Evolutionary conservation across 2,797 vertebrate species (phyloP), one percentile per base, ranked within the genome.

Genomic region (Cichlasoma orientale): DNA sequence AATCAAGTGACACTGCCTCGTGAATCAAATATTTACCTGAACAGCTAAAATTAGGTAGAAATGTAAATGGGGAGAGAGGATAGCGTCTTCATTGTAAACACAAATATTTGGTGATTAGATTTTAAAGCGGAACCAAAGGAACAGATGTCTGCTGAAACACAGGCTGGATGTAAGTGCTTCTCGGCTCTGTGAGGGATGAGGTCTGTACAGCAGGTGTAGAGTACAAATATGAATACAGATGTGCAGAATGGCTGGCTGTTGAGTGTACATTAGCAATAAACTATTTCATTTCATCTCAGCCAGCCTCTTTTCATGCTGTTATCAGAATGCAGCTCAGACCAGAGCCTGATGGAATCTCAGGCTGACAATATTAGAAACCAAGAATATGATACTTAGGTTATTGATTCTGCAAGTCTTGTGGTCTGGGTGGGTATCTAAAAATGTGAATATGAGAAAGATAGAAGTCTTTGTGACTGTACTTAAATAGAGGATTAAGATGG

Each of bases 371-470:
- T 91, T 86, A 89, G 87, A 92, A 83, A 79, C 84, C 85, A 78
- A 91, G 87, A 88, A 91, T 85, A 84, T 86, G 86, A 93, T 90
- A 86, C 82, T 91, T 84, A 79, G 54, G 66, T 83, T 92, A 94
- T 93, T 91, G 91, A 93, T 93, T 92, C 79, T 87, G 77, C 3
- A 18, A 77, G 71, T 74, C 78, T 23, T 88, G 57, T 63, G 79
- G 84, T 36, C 78, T 83, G 81, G 59, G 74, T 82, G 76, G 75
- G 54, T 71, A 84, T 84, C 77, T 75, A 75, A 87, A 82, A 84
- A 90, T 74, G 84, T 83, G 86, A 91, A 87, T 75, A 86, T 82
- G 75, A 83, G 66, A 70, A 72, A 84, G 82, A 91, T 73, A 77
- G 71, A 69, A 77, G 83, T 89, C 63, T 85, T 58, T 76, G 72